phyloP scores from a whole-genome alignment of 2,888 invertebrate species.

The Archaeoteleia sp. region DNA sequence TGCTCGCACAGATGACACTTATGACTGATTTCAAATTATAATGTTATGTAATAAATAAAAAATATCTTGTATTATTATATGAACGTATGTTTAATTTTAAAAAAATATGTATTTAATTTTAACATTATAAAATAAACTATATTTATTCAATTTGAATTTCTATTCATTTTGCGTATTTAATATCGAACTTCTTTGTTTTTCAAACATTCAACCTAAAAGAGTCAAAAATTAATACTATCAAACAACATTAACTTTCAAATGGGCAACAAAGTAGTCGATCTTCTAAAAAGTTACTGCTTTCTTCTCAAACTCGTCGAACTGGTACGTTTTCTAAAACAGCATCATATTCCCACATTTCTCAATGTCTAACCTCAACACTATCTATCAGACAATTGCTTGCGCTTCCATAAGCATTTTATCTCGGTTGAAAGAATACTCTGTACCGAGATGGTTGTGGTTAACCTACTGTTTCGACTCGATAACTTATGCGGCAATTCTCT shows the following conservation, averaged over 20 bases:
- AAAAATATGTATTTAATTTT: too few relatives aligned
- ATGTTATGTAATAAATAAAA: too few relatives aligned
- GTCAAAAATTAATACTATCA: neutral
- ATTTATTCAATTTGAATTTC: too few relatives aligned
- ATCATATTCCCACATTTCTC: conserved; percentile 5
- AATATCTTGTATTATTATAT: too few relatives aligned
- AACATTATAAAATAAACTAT: too few relatives aligned
- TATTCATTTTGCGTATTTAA: too few relatives aligned
- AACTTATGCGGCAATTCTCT: conserved; percentile 58
- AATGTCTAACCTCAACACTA: conserved; percentile 22
- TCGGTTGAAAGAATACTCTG: conserved; percentile 48
- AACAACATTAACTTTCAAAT: conserved; percentile 15
- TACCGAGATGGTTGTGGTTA: conserved; percentile 63
- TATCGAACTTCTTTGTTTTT: too few relatives aligned
- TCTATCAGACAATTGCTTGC: conserved; percentile 50
- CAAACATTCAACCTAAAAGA: neutral
- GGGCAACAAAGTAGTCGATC: neutral
- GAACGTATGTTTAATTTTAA: too few relatives aligned
- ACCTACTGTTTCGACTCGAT: conserved; percentile 61
- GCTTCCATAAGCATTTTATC: conserved; percentile 51
- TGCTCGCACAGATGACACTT: too few relatives aligned
- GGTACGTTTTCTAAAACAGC: conserved; percentile 41
- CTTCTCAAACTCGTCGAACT: conserved; percentile 55
- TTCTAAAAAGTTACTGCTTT: conserved; percentile 56
- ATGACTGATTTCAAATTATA: too few relatives aligned